phyloP scores from a whole-genome alignment of 2,113 vertebrate genomes.

The Ranitomeya imitator region DNA sequence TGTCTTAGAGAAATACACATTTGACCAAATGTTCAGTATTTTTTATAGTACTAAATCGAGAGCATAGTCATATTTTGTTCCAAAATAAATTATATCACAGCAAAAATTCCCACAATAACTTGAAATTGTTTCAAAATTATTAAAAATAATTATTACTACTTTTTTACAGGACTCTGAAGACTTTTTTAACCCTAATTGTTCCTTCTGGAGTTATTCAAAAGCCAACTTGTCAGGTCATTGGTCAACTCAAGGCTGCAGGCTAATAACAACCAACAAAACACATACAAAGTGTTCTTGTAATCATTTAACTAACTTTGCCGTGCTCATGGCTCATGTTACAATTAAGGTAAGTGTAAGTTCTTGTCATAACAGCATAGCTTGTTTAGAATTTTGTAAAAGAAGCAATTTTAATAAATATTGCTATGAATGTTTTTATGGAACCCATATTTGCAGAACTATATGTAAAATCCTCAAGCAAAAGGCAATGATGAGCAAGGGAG shows the following conservation, averaged over 20 bases:
- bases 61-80: no score
- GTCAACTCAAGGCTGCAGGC: constrained; percentile 96
- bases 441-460: no score
- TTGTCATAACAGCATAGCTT: background rate
- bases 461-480: no score
- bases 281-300: constrained; percentile 97
- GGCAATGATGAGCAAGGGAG: no score
- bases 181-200: constrained; percentile 99
- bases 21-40: no score
- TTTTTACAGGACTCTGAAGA: constrained; percentile 88
- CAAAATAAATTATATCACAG: no score
- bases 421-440: no score
- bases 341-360: constrained; percentile 82
- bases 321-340: constrained; percentile 98
- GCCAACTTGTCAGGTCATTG: constrained; percentile 92
- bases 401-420: no score
- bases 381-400: background rate
- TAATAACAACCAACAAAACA: constrained; percentile 89
- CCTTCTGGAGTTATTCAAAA: constrained; percentile 97
- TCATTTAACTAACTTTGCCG: constrained; percentile 96
- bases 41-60: no score
- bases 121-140: no score
- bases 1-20: no score
- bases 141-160: background rate
- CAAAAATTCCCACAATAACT: no score